Conservation (phyloP, 2,113 vertebrate genomes). For the Odocoileus virginianus region DNA sequence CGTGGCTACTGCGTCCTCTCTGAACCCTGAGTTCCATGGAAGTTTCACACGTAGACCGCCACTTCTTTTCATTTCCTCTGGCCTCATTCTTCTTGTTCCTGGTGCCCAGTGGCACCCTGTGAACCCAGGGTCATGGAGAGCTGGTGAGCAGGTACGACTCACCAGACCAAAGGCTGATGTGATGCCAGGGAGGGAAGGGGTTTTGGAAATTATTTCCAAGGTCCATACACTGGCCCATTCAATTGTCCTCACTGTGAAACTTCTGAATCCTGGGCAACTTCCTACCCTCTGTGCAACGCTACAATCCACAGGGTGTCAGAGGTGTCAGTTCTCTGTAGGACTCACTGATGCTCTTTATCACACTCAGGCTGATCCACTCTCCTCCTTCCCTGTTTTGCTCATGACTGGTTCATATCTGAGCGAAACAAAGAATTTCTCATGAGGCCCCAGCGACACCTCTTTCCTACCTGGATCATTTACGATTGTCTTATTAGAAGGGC, state of each 20-base stretch:
- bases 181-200: background rate
- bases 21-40: background rate
- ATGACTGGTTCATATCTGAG: background rate
- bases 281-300: background rate
- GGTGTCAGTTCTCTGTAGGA: background rate
- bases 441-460: background rate
- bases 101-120: background rate
- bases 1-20: accelerated
- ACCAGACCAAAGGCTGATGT: background rate
- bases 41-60: background rate
- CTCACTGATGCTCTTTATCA: background rate
- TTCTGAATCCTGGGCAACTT: background rate
- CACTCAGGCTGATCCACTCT: background rate
- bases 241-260: background rate
- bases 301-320: no score
- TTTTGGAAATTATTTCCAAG: background rate
- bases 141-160: background rate
- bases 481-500: background rate
- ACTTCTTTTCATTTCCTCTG: background rate
- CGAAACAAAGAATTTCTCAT: background rate
- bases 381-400: background rate
- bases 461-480: background rate
- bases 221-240: background rate
- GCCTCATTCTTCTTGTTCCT: background rate
- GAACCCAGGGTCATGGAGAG: background rate